A percentile compares a stretch with the other conserved stretches of the same genome.
Conservation (phyloP, 2,113 vertebrate species). For the Ranitomeya variabilis region DNA sequence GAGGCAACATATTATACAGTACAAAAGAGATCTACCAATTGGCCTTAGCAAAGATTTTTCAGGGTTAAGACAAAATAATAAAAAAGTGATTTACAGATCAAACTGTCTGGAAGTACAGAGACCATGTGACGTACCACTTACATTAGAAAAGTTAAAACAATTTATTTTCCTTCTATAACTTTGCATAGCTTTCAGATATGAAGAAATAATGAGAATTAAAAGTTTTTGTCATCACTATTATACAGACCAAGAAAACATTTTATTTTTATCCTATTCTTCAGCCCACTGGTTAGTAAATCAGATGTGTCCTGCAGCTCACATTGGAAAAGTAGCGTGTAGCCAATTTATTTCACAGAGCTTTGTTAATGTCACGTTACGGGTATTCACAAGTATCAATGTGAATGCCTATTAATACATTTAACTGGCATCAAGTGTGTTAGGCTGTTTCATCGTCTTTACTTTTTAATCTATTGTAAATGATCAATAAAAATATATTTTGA, state of each 20-base stretch:
- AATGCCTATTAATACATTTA: constrained; percentile 1
- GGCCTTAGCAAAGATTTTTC: no score
- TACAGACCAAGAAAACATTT: constrained; percentile 9
- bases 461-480: constrained; percentile 1
- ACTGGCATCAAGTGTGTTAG: neutral
- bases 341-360: constrained; percentile 41
- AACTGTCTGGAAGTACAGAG: no score
- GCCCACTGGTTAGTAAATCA: constrained; percentile 28
- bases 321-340: constrained; percentile 40
- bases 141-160: neutral
- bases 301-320: constrained; percentile 23
- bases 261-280: constrained; percentile 20
- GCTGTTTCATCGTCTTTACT: neutral
- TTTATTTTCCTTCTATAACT: neutral
- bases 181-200: neutral
- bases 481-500: constrained; percentile 29
- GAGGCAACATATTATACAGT: no score
- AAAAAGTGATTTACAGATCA: no score
- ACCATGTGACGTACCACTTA: neutral
- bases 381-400: constrained; percentile 27
- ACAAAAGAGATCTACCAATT: no score
- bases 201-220: neutral
- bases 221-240: neutral
- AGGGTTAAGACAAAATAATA: no score
- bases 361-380: constrained; percentile 30